A percentile compares a stretch with the other conserved stretches of the same genome.
Conservation (phyloP, 2,888 invertebrate genomes). For the Plebejus anna region DNA sequence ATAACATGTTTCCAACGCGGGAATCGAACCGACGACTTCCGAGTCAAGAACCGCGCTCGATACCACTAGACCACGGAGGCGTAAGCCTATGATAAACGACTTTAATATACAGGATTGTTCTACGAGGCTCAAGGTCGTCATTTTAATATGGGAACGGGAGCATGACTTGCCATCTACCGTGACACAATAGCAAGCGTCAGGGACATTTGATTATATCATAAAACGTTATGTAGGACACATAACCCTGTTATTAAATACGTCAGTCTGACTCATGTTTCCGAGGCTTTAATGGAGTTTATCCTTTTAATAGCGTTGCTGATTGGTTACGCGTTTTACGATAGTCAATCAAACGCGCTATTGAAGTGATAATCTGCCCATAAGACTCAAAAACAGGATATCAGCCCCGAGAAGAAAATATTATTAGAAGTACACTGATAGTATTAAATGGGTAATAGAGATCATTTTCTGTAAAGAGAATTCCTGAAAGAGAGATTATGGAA, state of each 20-base stretch:
- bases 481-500: not conserved
- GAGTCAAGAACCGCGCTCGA: no score
- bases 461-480: not conserved
- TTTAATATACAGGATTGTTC: not conserved
- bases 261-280: not conserved
- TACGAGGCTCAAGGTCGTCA: constrained; percentile 11
- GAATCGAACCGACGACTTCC: no score
- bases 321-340: not conserved
- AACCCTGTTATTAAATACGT: constrained; percentile 3
- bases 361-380: not conserved
- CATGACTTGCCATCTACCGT: constrained; percentile 10
- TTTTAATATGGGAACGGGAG: constrained; percentile 25
- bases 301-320: not conserved
- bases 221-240: constrained; percentile 2
- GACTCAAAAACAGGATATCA: not conserved
- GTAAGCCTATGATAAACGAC: not conserved
- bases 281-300: not conserved
- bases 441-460: not conserved
- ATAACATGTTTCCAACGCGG: no score
- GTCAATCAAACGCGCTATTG: not conserved
- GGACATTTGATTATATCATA: constrained; percentile 16
- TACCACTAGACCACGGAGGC: no score
- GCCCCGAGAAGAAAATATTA: not conserved
- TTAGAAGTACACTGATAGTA: not conserved
- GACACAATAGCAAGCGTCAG: constrained; percentile 17